Evolutionary conservation across 2,888 invertebrate species (phyloP).

Genomic region (Aelia acuminata): DNA sequence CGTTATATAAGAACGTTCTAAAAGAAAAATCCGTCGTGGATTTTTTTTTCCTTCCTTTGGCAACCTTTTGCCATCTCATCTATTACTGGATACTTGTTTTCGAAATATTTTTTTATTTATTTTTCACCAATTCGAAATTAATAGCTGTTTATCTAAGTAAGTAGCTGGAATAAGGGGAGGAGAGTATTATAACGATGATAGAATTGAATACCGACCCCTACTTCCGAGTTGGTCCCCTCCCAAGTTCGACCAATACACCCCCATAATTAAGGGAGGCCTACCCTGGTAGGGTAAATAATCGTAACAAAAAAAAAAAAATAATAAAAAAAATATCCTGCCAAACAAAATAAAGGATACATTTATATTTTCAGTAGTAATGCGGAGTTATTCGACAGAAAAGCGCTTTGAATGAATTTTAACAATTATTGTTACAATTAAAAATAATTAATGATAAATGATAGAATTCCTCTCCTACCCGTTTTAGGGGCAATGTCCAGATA

Average conservation of each 20-base stretch:
- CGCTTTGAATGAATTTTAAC: too few species aligned
- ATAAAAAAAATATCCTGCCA: too few species aligned
- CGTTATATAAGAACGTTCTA: too few species aligned
- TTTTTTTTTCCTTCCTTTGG: too few species aligned
- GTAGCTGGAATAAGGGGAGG: not conserved
- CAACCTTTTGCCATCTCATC: too few species aligned
- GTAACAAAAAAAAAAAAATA: not conserved
- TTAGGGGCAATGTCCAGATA: not conserved
- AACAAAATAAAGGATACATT: too few species aligned
- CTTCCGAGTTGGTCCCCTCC: not conserved
- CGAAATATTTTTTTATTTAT: too few species aligned
- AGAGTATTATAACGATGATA: not conserved
- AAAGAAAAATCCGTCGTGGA: too few species aligned
- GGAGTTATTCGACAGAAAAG: too few species aligned
- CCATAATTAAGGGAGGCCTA: not conserved
- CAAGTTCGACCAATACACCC: not conserved
- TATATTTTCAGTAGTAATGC: too few species aligned
- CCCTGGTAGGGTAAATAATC: not conserved
- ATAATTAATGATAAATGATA: not conserved
- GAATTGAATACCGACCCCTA: not conserved
- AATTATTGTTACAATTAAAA: not conserved
- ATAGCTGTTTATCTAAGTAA: too few species aligned
- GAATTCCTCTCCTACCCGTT: not conserved
- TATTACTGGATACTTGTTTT: too few species aligned
- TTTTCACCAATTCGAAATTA: not conserved